phyloP scores from a whole-genome alignment of 2,888 invertebrate species.

The Lepidochrysops patricia region DNA sequence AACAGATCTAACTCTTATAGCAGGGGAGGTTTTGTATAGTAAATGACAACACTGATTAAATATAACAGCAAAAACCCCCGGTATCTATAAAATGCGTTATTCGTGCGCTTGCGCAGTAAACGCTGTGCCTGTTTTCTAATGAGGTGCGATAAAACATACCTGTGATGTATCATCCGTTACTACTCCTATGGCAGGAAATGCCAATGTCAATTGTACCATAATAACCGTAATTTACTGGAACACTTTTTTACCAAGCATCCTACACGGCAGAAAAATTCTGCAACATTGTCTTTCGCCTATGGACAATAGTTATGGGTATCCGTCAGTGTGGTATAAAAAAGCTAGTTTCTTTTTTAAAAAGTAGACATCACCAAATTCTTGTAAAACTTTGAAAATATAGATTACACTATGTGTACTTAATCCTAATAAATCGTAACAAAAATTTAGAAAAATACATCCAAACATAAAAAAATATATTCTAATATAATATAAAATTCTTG shows the following conservation, averaged over 20 bases:
- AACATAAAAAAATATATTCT: too few relatives aligned
- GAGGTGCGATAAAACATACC: constrained; percentile 49
- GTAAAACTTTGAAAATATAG: too few relatives aligned
- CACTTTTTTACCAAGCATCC: constrained; percentile 24
- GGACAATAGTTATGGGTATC: not conserved
- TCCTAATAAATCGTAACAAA: too few relatives aligned
- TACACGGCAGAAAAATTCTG: constrained; percentile 14
- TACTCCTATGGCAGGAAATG: constrained; percentile 23
- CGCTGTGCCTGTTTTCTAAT: constrained; percentile 46
- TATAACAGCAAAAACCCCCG: constrained; percentile 47
- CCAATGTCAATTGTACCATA: constrained; percentile 23
- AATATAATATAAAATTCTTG: too few relatives aligned
- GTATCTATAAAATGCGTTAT: constrained; percentile 41
- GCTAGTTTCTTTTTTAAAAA: too few relatives aligned
- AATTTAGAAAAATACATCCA: too few relatives aligned
- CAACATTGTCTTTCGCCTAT: not conserved
- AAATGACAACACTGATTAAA: not conserved
- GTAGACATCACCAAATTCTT: too few relatives aligned
- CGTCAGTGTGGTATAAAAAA: too few relatives aligned
- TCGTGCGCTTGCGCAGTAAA: constrained; percentile 45
- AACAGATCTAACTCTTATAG: too few relatives aligned
- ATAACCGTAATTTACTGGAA: constrained; percentile 24
- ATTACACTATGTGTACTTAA: too few relatives aligned
- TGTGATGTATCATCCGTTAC: constrained; percentile 23
- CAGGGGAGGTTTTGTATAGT: not conserved